Base-by-base conservation (phyloP, 2,113 vertebrate genomes). In the Seriola aureovittata region DNA sequence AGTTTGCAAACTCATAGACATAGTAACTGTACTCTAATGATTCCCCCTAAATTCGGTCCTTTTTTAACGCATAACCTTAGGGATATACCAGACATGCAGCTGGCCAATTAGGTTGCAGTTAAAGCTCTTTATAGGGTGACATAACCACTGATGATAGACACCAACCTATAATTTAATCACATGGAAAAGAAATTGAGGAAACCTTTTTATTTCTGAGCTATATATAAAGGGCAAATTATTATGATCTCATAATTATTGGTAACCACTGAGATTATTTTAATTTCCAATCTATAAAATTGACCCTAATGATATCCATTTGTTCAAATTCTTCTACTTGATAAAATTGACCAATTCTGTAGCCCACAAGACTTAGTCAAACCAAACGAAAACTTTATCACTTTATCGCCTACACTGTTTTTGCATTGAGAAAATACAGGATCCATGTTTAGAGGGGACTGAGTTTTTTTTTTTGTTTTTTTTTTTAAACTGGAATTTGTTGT, bases 61-160 rank as follows among this genome's bases (percentile, higher is more conserved):
- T 3, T 32, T 86, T 79, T 23, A 73, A 90, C 62, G 32, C 58
- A 60, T 62, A 50, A 74, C 71, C 67, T 19, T 36, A 60, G 67
- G 67, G 85, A 81, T 76, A 36, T 69, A 58, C 75, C 38, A 46
- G 60, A 42, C 82, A 77, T 76, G 82, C 91, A 89, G 81, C 69
- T 89, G 86, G 68, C 58, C 75, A 87, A 85, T 91, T 89, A 88
- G 76, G 83, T 76, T 55, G 65, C 81, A 63, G 67, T 86, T 77
- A 65, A 42, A 73, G 67, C n/a, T 85, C 74, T 84, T 84, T 82
- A 91, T 69, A 25, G 79, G 48, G 84, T 81, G 86, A 78, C 82
- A 88, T 73, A 81, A 77, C 38, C 74, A 62, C 80, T 70, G 76
- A 86, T 88, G 63, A 81, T 66, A 86, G 38, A 85, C 68, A 72